Evolutionary conservation across 2,797 vertebrate genomes (phyloP).

Genomic region (Hapalemur alaotrensis): DNA sequence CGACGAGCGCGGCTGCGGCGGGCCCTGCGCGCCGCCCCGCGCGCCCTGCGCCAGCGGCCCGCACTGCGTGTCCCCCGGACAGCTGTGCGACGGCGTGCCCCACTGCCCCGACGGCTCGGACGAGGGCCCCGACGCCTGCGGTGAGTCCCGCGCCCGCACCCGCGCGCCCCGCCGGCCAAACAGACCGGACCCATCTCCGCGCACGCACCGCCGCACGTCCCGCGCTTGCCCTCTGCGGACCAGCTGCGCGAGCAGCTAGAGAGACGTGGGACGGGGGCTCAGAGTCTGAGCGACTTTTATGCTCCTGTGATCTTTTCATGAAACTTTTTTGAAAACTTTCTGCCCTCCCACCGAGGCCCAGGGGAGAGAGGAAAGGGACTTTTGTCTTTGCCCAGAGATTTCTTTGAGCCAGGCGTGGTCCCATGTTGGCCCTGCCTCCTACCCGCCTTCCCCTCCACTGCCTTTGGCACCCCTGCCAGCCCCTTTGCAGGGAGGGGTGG

Average conservation of each 20-base stretch:
- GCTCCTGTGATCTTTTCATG: background rate
- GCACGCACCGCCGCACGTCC: rapidly evolving
- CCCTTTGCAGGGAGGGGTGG: background rate
- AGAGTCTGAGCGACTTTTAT: background rate
- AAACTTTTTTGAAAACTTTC: background rate
- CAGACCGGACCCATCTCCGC: background rate
- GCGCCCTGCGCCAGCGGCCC: constrained; percentile 83
- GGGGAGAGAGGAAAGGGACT: background rate
- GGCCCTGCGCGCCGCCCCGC: constrained; percentile 82
- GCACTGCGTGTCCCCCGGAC: constrained; percentile 87
- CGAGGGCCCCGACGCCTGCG: constrained; percentile 88
- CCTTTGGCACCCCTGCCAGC: background rate
- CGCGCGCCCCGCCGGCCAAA: background rate
- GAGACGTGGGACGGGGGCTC: background rate
- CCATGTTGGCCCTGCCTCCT: background rate
- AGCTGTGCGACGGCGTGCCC: constrained; percentile 89
- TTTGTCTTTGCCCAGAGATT: background rate
- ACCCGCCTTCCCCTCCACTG: rapidly evolving
- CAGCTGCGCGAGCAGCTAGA: rapidly evolving
- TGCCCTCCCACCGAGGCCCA: background rate
- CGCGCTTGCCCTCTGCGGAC: background rate
- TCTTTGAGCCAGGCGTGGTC: background rate
- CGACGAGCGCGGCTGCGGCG: constrained; percentile 88
- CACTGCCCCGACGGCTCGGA: constrained; percentile 91
- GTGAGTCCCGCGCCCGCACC: constrained; percentile 55